Percentiles rank a stretch among this genome's conserved stretches.
Evolutionary conservation across 2,888 invertebrate species (phyloP).

Genomic region (Rotaria macrura): DNA sequence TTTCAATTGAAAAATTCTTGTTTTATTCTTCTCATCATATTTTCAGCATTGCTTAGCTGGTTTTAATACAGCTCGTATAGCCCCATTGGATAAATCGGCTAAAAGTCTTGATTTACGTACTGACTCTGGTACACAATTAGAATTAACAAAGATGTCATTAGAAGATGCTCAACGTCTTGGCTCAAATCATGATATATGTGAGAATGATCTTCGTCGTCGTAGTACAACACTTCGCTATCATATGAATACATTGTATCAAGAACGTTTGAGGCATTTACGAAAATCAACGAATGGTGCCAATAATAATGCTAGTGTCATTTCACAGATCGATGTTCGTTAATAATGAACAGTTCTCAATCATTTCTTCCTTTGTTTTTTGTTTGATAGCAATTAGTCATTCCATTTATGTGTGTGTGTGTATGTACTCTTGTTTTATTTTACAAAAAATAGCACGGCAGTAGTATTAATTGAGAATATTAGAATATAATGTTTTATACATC

Average conservation of each 20-base stretch:
- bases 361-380: not conserved
- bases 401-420: not conserved
- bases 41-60: conserved; percentile 12
- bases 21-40: not conserved
- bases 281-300: not conserved
- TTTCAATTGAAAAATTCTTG: not conserved
- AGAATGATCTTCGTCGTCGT: conserved; percentile 5
- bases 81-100: conserved; percentile 11
- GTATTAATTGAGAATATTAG: not conserved
- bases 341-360: not conserved
- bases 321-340: conserved; percentile 11
- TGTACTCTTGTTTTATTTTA: not conserved
- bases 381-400: not conserved
- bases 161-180: conserved; percentile 17
- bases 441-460: not conserved
- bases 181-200: not conserved
- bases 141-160: conserved; percentile 16
- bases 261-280: conserved; percentile 6
- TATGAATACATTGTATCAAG: conserved; percentile 20
- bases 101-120: conserved; percentile 22
- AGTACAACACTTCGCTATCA: conserved; percentile 14
- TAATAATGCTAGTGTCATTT: not conserved
- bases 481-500: not conserved
- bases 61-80: not conserved
- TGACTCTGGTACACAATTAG: conserved; percentile 14